Percentiles rank a stretch among this genome's conserved stretches.
Conservation (phyloP, 2,113 vertebrate species). For the Vanacampus margaritifer region DNA sequence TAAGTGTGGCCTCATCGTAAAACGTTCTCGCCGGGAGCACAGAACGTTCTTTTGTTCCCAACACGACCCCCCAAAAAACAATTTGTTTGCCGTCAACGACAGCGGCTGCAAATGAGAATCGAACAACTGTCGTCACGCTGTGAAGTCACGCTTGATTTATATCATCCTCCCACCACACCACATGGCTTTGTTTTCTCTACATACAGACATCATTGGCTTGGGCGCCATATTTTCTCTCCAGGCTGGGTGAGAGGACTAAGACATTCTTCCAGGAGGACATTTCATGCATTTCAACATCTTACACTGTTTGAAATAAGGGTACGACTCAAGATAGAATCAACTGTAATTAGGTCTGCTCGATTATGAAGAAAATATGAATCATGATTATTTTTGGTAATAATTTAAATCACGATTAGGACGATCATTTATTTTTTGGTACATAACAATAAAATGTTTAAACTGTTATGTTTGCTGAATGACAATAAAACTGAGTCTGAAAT, state of each 20-base stretch:
- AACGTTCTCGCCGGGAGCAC: neutral
- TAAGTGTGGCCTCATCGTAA: neutral
- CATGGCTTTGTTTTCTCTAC: neutral
- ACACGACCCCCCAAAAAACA: neutral
- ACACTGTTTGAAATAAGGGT: neutral
- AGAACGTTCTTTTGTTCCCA: neutral
- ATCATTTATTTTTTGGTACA: too few species aligned
- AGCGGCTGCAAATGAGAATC: conserved; percentile 3
- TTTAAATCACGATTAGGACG: too few species aligned
- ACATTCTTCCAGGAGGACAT: neutral
- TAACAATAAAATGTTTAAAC: too few species aligned
- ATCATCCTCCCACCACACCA: too few species aligned
- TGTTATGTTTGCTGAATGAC: too few species aligned
- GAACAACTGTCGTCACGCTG: conserved; percentile 5
- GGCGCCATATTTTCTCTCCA: neutral
- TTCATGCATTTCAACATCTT: neutral
- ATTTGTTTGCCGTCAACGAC: conserved; percentile 1
- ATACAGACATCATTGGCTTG: neutral
- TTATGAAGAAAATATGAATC: too few species aligned
- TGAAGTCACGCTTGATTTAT: conserved; percentile 5
- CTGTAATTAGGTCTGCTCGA: too few species aligned
- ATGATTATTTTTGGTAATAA: too few species aligned
- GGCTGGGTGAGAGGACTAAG: neutral
- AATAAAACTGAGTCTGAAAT: too few species aligned
- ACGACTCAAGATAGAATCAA: neutral